Evolutionary conservation across 2,797 vertebrate genomes (phyloP), one percentile per base, ranked within the genome.

Genomic region (Manis crassicaudata): DNA sequence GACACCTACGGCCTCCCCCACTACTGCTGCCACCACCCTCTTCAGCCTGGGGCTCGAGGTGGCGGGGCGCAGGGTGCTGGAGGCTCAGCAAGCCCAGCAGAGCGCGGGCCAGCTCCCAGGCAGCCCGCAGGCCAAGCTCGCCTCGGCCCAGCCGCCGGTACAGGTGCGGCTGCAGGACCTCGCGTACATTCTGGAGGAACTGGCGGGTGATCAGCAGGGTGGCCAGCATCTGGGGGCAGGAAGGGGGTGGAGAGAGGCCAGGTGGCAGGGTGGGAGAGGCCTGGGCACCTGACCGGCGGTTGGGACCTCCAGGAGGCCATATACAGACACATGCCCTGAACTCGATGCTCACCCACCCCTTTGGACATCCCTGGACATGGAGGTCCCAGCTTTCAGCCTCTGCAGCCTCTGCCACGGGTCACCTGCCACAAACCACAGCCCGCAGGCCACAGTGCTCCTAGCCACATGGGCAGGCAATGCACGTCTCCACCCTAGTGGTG

Each of bases 131-230:
- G 2, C 98, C 99, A 16, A 99, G 98, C 96, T 99, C 99, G 0
- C 99, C 99, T 10, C 99, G 98, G 94, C 99, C 99, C 95, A 99
- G 99, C 58, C 99, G 99, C 82, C 99, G 99, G 70, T 99, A 99
- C 70, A 99, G 98, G 97, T 99, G 99, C 17, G 99, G 99, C 98
- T 99, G 99, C 18, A 99, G 98, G 90, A 99, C 99, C 97, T 99
- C 99, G 63, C 99, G 99, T 95, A 99, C 96, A 46, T 99, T 99
- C 98, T 99, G 99, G 97, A 99, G 98, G 98, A 99, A 99, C 98
- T 99, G 99, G 35, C 99, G 99, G 32, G 99, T 99, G 98, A 99
- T 99, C 98, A 99, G 99, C 96, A 99, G 99, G 37, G 99, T 99
- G 97, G 99, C 99, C 98, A 99, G 98, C 99, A 99, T 99, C 99